These are phyloP conservation scores for Mormyrops attenuatus DNA, from an alignment of 2,797 vertebrate species.

Conservation along the genomic window DNA sequence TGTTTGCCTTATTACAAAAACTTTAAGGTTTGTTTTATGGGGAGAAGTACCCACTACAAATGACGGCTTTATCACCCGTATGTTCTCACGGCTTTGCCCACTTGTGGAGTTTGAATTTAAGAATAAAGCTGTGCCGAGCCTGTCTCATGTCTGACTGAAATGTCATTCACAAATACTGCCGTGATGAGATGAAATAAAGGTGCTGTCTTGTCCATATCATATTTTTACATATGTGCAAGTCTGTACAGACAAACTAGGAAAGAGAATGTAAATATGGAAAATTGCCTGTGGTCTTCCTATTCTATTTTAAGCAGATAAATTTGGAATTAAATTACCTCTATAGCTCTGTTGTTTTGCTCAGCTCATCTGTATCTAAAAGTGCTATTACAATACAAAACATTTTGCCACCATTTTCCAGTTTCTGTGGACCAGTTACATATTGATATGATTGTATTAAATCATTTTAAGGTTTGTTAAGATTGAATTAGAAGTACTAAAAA, in stretches of 20 bases:
- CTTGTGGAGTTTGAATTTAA: constrained; percentile 6
- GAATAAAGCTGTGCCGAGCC: constrained; percentile 7
- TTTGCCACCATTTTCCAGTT: neutral
- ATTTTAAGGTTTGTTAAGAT: neutral
- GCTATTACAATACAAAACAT: neutral
- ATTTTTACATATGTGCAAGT: neutral
- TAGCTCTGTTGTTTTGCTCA: neutral
- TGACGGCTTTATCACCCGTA: neutral
- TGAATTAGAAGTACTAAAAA: neutral
- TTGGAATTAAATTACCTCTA: neutral
- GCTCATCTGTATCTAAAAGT: neutral
- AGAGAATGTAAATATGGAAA: neutral
- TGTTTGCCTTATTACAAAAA: neutral
- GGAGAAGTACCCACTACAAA: neutral
- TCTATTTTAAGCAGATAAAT: neutral
- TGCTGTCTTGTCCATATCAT: neutral
- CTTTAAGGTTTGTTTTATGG: neutral
- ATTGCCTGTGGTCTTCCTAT: neutral
- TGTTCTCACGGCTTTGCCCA: neutral
- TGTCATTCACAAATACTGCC: neutral
- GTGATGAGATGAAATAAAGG: constrained; percentile 12
- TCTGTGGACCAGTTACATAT: neutral
- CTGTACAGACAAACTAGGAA: neutral
- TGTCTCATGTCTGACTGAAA: constrained; percentile 6
- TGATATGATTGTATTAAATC: neutral